Base-by-base conservation (phyloP, 2,113 vertebrate genomes). In the Typhlomys cinereus region DNA sequence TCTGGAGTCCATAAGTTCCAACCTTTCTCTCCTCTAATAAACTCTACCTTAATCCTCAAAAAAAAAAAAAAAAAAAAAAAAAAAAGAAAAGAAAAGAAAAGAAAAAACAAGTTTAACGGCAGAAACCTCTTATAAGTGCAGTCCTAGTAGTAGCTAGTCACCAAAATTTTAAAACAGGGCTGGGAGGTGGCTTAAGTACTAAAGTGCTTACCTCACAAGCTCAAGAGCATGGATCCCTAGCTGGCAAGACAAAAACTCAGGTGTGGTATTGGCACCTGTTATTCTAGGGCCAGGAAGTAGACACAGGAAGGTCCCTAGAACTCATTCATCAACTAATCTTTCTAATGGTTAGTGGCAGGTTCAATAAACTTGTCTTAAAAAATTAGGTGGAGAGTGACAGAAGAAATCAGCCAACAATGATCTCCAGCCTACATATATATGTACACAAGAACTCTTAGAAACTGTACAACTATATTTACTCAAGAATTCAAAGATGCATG, bases 141-240 rank as follows among this genome's bases (percentile, higher is more conserved):
- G 46, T 95, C 75, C 50, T 76, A 14, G 82, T 67, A 31, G 25
- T 8, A 84, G 66, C 21, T 11, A 79, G 39, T 14, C 17, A 81
- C 76, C n/a, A 88, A 74, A 76, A 91, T 34, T 61, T 66, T 44
- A 88, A 88, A 89, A 48, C 6, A n/a, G 46, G 48, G 64, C 31
- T 67, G 64, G 48, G 21, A 50, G 61, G 31, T 62, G 23, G 27
- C 25, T 27, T 50, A 13, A 34, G 7, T 36, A 36, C 44, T 36
- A 18, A 66, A 34, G 41, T 50, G 34, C 31, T 52, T 67, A 50
- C 23, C 8, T 23, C 13, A 4, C 25, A 82, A 83, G 44, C 80
- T 11, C 6, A 13, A 50, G 44, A 29, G 23, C 36, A 10, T 83
- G 46, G 21, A 67, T 7, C 25, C 46, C 23, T 34, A 52, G 44